Evolutionary conservation across 2,113 vertebrate species (phyloP).

Genomic region (Rhea americana): DNA sequence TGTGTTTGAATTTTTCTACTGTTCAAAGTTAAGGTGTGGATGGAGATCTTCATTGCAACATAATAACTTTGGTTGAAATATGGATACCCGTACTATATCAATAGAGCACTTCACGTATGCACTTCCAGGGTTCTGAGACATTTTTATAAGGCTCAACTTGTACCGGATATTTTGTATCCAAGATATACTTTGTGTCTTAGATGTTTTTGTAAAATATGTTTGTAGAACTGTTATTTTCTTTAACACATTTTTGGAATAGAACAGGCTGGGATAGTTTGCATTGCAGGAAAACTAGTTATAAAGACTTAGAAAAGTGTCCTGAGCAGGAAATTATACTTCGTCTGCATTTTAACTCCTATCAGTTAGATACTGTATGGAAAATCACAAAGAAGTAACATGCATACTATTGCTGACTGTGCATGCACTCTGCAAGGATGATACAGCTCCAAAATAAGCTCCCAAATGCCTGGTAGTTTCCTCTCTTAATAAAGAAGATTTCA

Average conservation of each 20-base stretch:
- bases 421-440: background rate
- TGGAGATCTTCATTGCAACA: background rate
- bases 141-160: background rate
- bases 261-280: background rate
- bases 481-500: background rate
- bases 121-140: background rate
- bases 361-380: background rate
- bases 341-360: background rate
- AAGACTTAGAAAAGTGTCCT: background rate
- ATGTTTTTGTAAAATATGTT: background rate
- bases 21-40: background rate
- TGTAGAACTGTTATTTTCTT: background rate
- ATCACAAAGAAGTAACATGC: background rate
- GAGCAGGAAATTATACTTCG: background rate
- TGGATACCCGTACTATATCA: accelerated
- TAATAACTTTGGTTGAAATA: background rate
- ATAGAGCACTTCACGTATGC: background rate
- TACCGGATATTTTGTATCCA: background rate
- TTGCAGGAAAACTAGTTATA: background rate
- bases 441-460: background rate
- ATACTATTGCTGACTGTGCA: background rate
- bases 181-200: background rate
- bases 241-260: background rate
- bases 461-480: background rate
- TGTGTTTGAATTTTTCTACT: background rate